Conservation (phyloP, 2,888 invertebrate genomes). For the Callimorpha dominula region DNA sequence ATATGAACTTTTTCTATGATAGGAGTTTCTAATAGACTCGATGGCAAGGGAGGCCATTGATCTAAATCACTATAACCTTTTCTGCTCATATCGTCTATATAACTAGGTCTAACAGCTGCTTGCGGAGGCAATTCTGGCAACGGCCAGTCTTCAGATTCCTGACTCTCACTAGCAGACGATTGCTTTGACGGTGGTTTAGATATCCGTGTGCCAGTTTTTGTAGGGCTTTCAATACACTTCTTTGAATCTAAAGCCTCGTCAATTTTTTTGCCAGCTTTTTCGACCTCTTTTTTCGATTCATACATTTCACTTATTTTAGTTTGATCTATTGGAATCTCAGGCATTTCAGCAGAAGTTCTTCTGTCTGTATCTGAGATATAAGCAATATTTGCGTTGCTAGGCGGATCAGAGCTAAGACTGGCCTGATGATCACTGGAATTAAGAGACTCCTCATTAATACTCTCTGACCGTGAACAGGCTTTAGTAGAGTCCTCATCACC, state of each 20-base stretch:
- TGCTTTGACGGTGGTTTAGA: slow-evolving; percentile 76
- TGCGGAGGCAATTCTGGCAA: slow-evolving; percentile 90
- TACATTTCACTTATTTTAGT: slow-evolving; percentile 87
- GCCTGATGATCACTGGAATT: slow-evolving; percentile 95
- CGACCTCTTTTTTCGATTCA: slow-evolving; percentile 82
- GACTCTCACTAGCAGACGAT: slow-evolving; percentile 88
- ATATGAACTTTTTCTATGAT: slow-evolving; percentile 93
- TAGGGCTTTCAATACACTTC: slow-evolving; percentile 64
- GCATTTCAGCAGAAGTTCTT: slow-evolving; percentile 94
- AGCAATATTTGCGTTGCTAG: slow-evolving; percentile 90
- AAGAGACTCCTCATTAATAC: slow-evolving; percentile 93
- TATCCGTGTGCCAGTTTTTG: slow-evolving; percentile 67
- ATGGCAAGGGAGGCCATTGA: slow-evolving; percentile 94
- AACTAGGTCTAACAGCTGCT: slow-evolving; percentile 64
- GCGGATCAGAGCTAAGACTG: slow-evolving; percentile 94
- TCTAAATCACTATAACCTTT: slow-evolving; percentile 90
- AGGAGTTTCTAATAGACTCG: slow-evolving; percentile 90
- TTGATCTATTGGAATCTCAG: slow-evolving; percentile 93
- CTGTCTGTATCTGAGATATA: slow-evolving; percentile 93
- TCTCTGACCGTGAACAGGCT: slow-evolving; percentile 93
- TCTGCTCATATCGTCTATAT: slow-evolving; percentile 65
- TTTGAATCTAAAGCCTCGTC: slow-evolving; percentile 64
- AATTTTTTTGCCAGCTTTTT: slow-evolving; percentile 64
- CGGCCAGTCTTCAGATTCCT: slow-evolving; percentile 92
- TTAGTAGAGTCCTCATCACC: slow-evolving; percentile 95